A percentile compares a stretch with the other conserved stretches of the same genome.
phyloP scores from a whole-genome alignment of 2,797 vertebrate species.

The Diplodus puntazzo region DNA sequence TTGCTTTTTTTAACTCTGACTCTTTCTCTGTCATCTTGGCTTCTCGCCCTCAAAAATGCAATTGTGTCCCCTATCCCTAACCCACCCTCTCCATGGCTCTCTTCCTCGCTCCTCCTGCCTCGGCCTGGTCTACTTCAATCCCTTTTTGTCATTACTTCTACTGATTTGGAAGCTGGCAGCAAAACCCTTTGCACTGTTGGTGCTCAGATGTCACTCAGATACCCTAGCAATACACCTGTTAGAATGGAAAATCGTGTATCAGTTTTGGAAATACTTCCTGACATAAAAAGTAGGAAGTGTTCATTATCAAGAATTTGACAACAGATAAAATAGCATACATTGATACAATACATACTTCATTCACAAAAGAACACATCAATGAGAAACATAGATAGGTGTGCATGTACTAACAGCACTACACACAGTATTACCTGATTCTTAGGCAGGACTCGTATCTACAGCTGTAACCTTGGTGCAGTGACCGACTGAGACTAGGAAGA shows the following conservation, averaged over 20 bases:
- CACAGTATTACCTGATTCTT: neutral
- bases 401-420: neutral
- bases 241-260: no score
- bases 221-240: neutral
- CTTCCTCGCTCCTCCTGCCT: neutral
- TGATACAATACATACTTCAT: no score
- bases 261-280: no score
- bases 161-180: no score
- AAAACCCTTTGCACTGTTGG: neutral
- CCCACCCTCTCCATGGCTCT: neutral
- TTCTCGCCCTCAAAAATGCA: neutral
- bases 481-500: neutral
- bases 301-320: neutral
- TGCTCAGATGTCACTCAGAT: neutral
- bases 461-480: slow-evolving; percentile 19
- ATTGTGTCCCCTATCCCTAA: neutral
- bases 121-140: neutral
- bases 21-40: no score
- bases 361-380: neutral
- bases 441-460: neutral
- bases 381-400: neutral
- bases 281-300: neutral
- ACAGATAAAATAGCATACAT: neutral
- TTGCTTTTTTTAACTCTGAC: neutral
- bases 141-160: neutral